A percentile compares a stretch with the other conserved stretches of the same genome.
These are phyloP conservation scores for Cyprinella venusta DNA, from an alignment of 2,797 vertebrate genomes.

Conservation along the genomic window DNA sequence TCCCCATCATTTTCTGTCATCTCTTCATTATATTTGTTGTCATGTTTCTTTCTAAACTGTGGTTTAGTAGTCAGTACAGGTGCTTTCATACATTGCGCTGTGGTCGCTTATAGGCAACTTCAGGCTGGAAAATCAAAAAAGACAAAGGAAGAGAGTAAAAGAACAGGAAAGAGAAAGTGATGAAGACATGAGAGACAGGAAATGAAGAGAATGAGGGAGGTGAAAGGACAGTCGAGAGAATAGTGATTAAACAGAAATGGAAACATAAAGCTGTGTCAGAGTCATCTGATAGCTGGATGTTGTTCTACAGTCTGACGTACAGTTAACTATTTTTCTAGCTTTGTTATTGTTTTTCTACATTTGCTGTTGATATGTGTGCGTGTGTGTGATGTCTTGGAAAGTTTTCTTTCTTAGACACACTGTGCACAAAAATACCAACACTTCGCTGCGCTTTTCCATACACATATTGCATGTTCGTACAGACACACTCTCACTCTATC, in stretches of 20 bases:
- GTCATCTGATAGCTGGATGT: background rate
- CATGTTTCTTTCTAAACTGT: background rate
- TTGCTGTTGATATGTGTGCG: background rate
- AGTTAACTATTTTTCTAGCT: background rate
- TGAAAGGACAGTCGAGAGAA: constrained; percentile 18
- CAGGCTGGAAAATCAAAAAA: constrained; percentile 30
- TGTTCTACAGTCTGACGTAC: background rate
- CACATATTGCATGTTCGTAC: background rate
- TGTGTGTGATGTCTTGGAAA: constrained; percentile 17
- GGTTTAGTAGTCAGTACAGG: background rate
- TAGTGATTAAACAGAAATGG: constrained; percentile 23
- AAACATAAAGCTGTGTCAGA: constrained; percentile 1
- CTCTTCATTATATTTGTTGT: too few species aligned
- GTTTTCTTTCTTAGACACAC: background rate
- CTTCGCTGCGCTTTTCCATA: background rate
- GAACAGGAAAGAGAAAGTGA: background rate
- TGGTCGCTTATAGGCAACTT: background rate
- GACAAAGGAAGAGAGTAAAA: constrained; percentile 13
- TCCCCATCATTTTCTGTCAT: too few species aligned
- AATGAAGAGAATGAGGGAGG: background rate
- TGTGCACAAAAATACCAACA: background rate
- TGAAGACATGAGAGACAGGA: constrained; percentile 9
- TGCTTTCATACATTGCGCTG: background rate
- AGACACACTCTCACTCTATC: constrained; percentile 27
- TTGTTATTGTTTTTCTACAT: background rate